Evolutionary conservation across 2,797 vertebrate genomes (phyloP).

Genomic region (Sebastiscus tertius): DNA sequence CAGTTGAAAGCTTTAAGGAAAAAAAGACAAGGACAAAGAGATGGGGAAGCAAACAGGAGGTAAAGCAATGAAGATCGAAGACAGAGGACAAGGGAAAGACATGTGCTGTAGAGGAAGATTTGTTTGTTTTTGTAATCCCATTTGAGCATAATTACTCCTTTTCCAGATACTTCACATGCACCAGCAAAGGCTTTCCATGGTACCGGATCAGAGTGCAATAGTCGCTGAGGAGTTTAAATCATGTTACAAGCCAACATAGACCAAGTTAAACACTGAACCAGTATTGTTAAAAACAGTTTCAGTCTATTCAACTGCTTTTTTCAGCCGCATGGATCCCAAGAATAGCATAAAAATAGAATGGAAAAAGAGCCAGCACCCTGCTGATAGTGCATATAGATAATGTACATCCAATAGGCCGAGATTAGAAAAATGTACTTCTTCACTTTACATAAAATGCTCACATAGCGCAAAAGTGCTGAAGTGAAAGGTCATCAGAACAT

Average conservation of each 20-base stretch:
- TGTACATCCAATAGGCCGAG: background rate
- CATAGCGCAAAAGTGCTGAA: background rate
- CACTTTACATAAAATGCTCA: background rate
- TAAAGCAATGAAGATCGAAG: background rate
- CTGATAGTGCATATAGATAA: background rate
- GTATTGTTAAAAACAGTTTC: background rate
- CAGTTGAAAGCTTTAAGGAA: background rate
- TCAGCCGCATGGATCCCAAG: background rate
- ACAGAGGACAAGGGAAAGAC: background rate
- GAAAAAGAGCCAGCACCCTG: background rate
- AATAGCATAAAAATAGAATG: background rate
- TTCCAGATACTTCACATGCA: background rate
- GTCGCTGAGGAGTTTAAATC: background rate
- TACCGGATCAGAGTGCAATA: background rate
- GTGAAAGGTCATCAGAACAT: background rate
- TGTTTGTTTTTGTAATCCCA: background rate
- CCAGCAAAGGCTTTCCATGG: background rate
- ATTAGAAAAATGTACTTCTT: background rate
- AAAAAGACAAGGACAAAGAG: background rate
- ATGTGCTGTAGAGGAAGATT: background rate
- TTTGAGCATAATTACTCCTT: background rate
- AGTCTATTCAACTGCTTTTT: background rate
- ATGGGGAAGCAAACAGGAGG: background rate
- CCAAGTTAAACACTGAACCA: background rate
- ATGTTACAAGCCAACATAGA: background rate